Percentiles rank a stretch among this genome's conserved stretches.
Evolutionary conservation across 2,113 vertebrate species (phyloP).

Genomic region (Nothobranchius furzeri): DNA sequence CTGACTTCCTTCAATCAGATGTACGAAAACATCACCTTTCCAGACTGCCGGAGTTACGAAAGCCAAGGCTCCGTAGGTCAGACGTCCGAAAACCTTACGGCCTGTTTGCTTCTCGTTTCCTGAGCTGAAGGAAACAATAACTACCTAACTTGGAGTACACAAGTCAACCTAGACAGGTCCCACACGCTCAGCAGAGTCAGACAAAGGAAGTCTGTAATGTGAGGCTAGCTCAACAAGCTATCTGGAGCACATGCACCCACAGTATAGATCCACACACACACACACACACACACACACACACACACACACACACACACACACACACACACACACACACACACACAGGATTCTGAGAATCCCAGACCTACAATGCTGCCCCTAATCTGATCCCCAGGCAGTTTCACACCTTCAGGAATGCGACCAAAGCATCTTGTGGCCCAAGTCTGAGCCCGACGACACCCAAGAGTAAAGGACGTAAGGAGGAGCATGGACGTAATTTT

Average conservation of each 20-base stretch:
- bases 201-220: constrained; percentile 69
- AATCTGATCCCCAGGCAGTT: no score
- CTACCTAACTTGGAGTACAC: constrained; percentile 37
- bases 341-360: no score
- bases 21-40: background rate
- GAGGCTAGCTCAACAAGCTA: constrained; percentile 62
- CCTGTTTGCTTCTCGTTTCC: constrained; percentile 48
- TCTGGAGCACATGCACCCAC: constrained; percentile 54
- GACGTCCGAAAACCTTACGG: constrained; percentile 24
- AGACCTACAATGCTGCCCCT: no score
- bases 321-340: background rate
- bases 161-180: constrained; percentile 45
- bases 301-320: constrained; percentile 8
- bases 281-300: constrained; percentile 10
- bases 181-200: constrained; percentile 44
- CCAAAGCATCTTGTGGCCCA: no score
- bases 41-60: constrained; percentile 6
- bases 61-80: constrained; percentile 29
- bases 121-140: constrained; percentile 51
- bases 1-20: constrained; percentile 4
- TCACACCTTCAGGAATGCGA: no score
- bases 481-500: no score
- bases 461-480: no score
- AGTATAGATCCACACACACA: background rate
- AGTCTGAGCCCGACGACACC: no score